Evolutionary conservation across 2,113 vertebrate genomes (phyloP), one percentile per base, ranked within the genome.

Genomic region (Corythornis madagascariensis): DNA sequence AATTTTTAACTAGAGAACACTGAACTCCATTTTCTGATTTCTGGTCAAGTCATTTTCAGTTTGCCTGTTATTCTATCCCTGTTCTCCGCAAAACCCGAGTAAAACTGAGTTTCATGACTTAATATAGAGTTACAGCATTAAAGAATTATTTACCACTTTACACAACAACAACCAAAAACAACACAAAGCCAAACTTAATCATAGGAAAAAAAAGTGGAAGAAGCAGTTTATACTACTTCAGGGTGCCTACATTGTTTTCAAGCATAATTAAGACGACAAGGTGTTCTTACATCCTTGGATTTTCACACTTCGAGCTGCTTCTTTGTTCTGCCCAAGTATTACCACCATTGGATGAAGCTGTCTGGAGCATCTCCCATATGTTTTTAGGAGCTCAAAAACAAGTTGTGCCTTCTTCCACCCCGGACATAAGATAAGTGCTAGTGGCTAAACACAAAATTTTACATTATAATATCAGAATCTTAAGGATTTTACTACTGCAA

Each of bases 341-440:
- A 99, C 31, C 22, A 97, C 67, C 83, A 93, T 7, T 5, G 98
- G 98, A 77, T 97, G 96, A 50, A 99, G 97, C 11, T 11, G 84
- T 7, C 93, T 93, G 63, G 78, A 92, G 38, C 93, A 94, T 11
- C 66, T 95, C 31, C 29, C 26, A 0, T 91, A 96, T 1, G 95
- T 97, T 70, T 98, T 96, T 93, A 99, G 94, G 7, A 98, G 83
- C 33, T 98, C 97, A 67, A 97, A 98, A 64, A 99, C 97, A n/a
- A 66, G 78, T 22, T 98, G 98, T 45, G 98, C 98, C 90, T 98
- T 99, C 96, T 98, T 98, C 98, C 98, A 99, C 40, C 98, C 97
- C 4, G 98, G 98, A 96, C 99, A 99, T 43, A 99, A 88, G 73
- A 99, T 96, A 81, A 99, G 97, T 5, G 97, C 98, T 40, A 98